Conservation (phyloP, 2,113 vertebrate genomes). For the Lasiurus borealis region DNA sequence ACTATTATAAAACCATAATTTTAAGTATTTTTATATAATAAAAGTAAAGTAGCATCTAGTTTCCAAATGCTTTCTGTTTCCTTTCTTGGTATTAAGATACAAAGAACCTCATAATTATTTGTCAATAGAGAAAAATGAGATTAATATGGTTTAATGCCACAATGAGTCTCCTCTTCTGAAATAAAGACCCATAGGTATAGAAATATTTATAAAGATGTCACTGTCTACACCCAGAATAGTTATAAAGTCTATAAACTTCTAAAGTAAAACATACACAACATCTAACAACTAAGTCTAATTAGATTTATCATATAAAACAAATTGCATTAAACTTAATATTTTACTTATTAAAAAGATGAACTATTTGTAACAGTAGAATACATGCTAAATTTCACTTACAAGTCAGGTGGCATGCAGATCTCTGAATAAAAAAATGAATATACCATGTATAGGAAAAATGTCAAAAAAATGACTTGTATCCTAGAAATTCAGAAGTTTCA, state of each 20-base stretch:
- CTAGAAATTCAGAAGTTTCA: neutral
- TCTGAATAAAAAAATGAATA: neutral
- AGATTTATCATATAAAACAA: neutral
- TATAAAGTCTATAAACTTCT: neutral
- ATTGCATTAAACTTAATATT: neutral
- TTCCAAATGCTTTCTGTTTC: conserved; percentile 30
- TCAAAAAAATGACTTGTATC: neutral
- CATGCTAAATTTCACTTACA: neutral
- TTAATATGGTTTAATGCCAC: conserved; percentile 36
- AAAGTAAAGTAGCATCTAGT: conserved; percentile 38
- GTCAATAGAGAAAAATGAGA: conserved; percentile 19
- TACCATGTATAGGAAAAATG: neutral
- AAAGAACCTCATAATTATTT: neutral
- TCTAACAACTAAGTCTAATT: neutral
- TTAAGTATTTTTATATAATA: conserved; percentile 27
- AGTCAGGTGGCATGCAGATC: neutral
- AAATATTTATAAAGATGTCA: neutral
- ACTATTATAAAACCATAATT: conserved; percentile 12
- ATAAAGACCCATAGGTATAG: neutral
- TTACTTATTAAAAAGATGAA: conserved; percentile 24
- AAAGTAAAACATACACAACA: neutral
- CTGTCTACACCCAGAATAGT: neutral
- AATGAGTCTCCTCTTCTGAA: conserved; percentile 43
- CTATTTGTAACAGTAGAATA: conserved; percentile 31
- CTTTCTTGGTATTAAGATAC: conserved; percentile 9